Percentiles rank a stretch among this genome's conserved stretches.
phyloP scores from a whole-genome alignment of 2,888 invertebrate genomes.

The Ormyrus labotus region DNA sequence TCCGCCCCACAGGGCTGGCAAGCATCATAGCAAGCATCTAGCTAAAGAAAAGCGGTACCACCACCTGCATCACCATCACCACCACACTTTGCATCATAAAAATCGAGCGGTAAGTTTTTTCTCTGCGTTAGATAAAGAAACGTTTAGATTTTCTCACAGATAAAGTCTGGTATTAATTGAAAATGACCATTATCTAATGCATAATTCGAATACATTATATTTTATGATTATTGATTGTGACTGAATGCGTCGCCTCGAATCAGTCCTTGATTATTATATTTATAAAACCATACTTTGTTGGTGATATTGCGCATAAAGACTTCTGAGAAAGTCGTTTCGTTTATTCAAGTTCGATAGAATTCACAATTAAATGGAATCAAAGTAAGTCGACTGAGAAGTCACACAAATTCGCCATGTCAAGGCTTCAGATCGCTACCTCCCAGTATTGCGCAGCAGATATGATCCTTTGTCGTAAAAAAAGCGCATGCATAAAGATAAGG shows the following conservation, averaged over 20 bases:
- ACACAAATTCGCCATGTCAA: slow-evolving; percentile 20
- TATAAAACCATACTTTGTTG: too few relatives aligned
- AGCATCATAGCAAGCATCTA: slow-evolving; percentile 72
- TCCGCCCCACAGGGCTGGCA: slow-evolving; percentile 72
- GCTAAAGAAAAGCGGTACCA: slow-evolving; percentile 71
- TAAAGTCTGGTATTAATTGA: neutral
- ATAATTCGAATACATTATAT: neutral
- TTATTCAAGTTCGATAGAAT: neutral
- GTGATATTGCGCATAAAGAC: too few relatives aligned
- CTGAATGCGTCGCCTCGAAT: neutral
- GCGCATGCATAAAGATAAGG: neutral
- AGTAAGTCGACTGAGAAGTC: slow-evolving; percentile 17
- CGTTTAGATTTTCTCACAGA: neutral
- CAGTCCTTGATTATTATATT: too few relatives aligned
- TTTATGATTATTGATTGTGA: neutral
- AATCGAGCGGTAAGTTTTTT: slow-evolving; percentile 70
- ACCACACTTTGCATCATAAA: slow-evolving; percentile 72
- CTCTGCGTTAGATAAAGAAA: neutral
- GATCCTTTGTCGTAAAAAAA: neutral
- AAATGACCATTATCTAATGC: neutral
- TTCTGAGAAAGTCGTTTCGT: too few relatives aligned
- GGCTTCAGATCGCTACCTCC: neutral
- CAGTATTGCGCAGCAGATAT: neutral
- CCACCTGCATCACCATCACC: slow-evolving; percentile 71
- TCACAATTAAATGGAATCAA: slow-evolving; percentile 2